Evolutionary conservation across 2,888 invertebrate genomes (phyloP), one percentile per base, ranked within the genome.

Genomic region (Eupeodes luniger): DNA sequence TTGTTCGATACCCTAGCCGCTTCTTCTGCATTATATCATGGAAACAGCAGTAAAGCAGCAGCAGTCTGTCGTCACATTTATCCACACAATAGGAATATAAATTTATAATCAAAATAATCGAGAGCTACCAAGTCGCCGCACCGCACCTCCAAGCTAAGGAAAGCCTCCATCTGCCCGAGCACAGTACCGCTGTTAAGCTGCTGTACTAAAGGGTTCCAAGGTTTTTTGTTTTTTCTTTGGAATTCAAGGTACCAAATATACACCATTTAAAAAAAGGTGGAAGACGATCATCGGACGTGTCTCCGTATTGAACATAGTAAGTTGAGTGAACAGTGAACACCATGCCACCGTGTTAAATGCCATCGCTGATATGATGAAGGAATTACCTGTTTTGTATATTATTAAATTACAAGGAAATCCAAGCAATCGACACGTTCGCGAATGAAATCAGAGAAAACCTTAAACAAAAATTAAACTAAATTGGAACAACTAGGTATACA

Each of bases 301-400:
- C 14, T 72, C 27, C 27, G 19, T 19, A 19, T 19, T 19, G 19
- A 19, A 19, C 19, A 19, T 19, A 19, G 5, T 16, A 19, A 36
- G 34, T n/a, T 34, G 67, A 40, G 77, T 59, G 67, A 66, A 47
- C n/a, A 40, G 77, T 59, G 67, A 66, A 47, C 10, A 47, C 49
- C 27, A 40, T 40, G 40, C 40, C n/a, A 67, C 62, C 66, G 80
- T 84, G 84, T 88, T 81, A 74, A 77, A 74, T 69, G 74, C 59
- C 66, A 75, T 88, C 81, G 19, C 67, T 81, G 84, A 74, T 88
- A 81, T 81, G 78, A 88, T 79, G 81, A 62, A 57, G 61, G 77
- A 70, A 85, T 85, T 88, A 88, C 85, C 88, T 88, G 88, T 81
- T 85, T 77, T 78, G 85, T 85, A 70, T 66, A 55, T 57, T 85